These are phyloP conservation scores for Oryzias sinensis DNA, from an alignment of 2,797 vertebrate species.

Conservation along the genomic window DNA sequence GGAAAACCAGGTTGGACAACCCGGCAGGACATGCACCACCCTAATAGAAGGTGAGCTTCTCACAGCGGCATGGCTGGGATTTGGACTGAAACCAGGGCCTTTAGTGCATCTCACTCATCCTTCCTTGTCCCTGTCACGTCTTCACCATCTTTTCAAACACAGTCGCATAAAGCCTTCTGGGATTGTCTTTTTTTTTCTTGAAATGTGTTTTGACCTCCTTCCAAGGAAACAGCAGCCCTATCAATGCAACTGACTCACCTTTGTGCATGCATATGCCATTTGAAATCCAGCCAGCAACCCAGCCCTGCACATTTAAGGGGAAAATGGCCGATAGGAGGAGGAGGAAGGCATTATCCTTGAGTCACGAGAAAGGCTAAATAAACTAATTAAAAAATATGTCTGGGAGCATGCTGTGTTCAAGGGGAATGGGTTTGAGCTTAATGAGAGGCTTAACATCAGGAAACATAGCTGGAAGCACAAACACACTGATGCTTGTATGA, in stretches of 20 bases:
- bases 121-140: neutral
- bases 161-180: neutral
- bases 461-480: constrained; percentile 69
- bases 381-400: constrained; percentile 80
- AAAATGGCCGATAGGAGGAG: constrained; percentile 56
- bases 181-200: neutral
- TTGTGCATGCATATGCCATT: constrained; percentile 42
- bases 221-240: constrained; percentile 16
- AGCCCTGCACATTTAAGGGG: constrained; percentile 50
- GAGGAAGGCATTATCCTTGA: constrained; percentile 68
- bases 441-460: constrained; percentile 77
- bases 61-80: no score
- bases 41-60: no score
- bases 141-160: neutral
- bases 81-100: neutral
- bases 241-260: constrained; percentile 43
- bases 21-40: no score
- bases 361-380: constrained; percentile 73
- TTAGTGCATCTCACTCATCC: constrained; percentile 7
- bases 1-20: no score
- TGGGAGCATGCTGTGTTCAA: constrained; percentile 72
- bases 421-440: constrained; percentile 76
- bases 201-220: constrained; percentile 21
- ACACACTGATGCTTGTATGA: constrained; percentile 60
- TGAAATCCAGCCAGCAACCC: constrained; percentile 52